Evolutionary conservation across 2,113 vertebrate genomes (phyloP).

Genomic region (Megalops atlanticus): DNA sequence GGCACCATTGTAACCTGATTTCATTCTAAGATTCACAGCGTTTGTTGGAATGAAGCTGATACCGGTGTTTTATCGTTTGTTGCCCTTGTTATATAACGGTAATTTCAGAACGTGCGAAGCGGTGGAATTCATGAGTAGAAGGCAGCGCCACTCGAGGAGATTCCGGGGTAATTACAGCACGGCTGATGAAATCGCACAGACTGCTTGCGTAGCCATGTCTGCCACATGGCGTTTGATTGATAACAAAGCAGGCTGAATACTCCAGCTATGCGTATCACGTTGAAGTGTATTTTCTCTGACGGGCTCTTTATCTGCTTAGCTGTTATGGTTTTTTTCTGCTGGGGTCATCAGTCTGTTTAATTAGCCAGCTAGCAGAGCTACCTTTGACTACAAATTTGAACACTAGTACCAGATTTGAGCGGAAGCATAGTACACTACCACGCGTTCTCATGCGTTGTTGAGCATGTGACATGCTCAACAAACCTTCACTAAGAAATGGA

Average conservation of each 20-base stretch:
- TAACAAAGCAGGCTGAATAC: not conserved
- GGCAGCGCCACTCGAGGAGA: constrained; percentile 50
- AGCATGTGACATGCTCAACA: constrained; percentile 52
- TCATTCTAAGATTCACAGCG: too few relatives aligned
- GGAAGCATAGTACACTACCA: constrained; percentile 18
- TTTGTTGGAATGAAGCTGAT: not conserved
- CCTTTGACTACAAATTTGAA: too few relatives aligned
- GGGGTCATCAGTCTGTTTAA: too few relatives aligned
- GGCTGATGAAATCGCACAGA: constrained; percentile 73
- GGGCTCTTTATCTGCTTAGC: not conserved
- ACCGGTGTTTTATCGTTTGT: not conserved
- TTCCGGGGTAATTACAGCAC: constrained; percentile 51
- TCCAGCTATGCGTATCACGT: not conserved
- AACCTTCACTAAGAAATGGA: constrained; percentile 13
- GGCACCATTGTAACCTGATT: too few relatives aligned
- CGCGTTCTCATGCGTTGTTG: too few relatives aligned
- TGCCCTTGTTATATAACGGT: constrained; percentile 16
- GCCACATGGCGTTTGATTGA: not conserved
- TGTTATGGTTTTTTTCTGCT: too few relatives aligned
- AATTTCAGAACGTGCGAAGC: not conserved
- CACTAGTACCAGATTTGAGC: constrained; percentile 41
- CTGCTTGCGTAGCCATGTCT: constrained; percentile 49
- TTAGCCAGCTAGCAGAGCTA: too few relatives aligned
- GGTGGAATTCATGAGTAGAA: not conserved
- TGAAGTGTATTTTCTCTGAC: not conserved